phyloP scores from a whole-genome alignment of 1,140 invertebrate genomes.

The Drosophila pallidifrons region DNA sequence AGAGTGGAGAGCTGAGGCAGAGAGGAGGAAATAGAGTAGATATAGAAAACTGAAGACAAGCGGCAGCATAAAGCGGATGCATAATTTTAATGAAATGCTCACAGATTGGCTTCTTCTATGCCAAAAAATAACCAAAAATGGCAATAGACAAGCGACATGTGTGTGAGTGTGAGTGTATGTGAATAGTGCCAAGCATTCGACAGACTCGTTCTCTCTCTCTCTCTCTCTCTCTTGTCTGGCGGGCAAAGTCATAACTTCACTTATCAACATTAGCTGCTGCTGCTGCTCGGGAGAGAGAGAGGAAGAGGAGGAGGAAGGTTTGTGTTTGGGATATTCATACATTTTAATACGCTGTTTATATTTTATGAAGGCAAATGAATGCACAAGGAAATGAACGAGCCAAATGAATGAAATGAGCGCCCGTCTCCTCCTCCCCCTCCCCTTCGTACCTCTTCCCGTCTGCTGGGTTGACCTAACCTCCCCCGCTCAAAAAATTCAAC shows the following conservation, averaged over 20 bases:
- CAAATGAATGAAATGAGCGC: slow-evolving; percentile 60
- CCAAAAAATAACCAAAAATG: slow-evolving; percentile 38
- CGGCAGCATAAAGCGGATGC: background rate
- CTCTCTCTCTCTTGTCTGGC: slow-evolving; percentile 52
- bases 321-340: slow-evolving; percentile 74
- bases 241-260: slow-evolving; percentile 82
- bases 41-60: too few species aligned
- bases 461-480: slow-evolving; percentile 25
- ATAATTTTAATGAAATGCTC: slow-evolving; percentile 48
- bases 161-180: slow-evolving; percentile 13
- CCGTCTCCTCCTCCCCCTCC: background rate
- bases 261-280: slow-evolving; percentile 82
- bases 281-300: background rate
- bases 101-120: slow-evolving; percentile 25
- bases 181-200: slow-evolving; percentile 12
- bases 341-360: slow-evolving; percentile 83
- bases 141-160: slow-evolving; percentile 19
- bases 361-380: slow-evolving; percentile 83
- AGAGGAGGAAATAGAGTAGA: background rate
- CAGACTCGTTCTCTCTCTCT: background rate
- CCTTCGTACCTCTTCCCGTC: background rate
- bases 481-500: slow-evolving; percentile 72
- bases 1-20: background rate
- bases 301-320: slow-evolving; percentile 14
- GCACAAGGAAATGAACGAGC: slow-evolving; percentile 78